Conservation (phyloP, 2,113 vertebrate species). For the Tretioscincus oriximinensis region DNA sequence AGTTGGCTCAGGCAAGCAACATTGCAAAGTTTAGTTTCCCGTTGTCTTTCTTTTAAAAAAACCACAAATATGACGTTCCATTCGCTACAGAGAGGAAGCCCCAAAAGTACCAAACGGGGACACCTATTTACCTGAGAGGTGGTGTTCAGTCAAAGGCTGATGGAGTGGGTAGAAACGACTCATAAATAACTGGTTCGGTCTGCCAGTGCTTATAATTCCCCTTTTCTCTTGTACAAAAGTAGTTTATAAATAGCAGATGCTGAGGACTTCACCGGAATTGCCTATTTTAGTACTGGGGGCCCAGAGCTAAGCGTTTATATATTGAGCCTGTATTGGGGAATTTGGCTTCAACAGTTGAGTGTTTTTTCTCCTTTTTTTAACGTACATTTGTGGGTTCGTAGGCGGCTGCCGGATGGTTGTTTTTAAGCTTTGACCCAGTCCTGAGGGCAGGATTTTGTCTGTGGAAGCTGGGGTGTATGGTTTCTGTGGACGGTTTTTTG, state of each 20-base stretch:
- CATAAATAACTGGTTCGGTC: no score
- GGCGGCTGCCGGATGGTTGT: conserved; percentile 60
- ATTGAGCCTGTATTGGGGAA: background rate
- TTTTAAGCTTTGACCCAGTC: conserved; percentile 60
- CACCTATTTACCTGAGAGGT: no score
- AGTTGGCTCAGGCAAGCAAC: conserved; percentile 16
- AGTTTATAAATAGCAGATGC: conserved; percentile 55
- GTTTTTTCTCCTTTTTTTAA: conserved; percentile 55
- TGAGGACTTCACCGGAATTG: conserved; percentile 81
- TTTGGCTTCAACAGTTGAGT: conserved; percentile 46
- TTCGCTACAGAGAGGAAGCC: no score
- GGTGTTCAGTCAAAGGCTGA: no score
- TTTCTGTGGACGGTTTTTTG: conserved; percentile 51
- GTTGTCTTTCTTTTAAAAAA: conserved; percentile 12
- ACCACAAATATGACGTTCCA: conserved; percentile 41
- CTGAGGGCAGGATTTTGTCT: conserved; percentile 30
- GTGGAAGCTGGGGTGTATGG: conserved; percentile 42
- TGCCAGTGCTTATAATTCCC: no score
- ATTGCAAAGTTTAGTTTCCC: conserved; percentile 3
- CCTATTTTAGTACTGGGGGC: conserved; percentile 76
- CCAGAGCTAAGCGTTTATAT: conserved; percentile 48
- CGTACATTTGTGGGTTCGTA: conserved; percentile 72
- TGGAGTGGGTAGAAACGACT: no score
- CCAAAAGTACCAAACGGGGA: no score
- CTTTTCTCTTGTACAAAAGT: conserved; percentile 56